Conservation (phyloP, 1,140 invertebrate species). For the Drosophila punjabiensis region DNA sequence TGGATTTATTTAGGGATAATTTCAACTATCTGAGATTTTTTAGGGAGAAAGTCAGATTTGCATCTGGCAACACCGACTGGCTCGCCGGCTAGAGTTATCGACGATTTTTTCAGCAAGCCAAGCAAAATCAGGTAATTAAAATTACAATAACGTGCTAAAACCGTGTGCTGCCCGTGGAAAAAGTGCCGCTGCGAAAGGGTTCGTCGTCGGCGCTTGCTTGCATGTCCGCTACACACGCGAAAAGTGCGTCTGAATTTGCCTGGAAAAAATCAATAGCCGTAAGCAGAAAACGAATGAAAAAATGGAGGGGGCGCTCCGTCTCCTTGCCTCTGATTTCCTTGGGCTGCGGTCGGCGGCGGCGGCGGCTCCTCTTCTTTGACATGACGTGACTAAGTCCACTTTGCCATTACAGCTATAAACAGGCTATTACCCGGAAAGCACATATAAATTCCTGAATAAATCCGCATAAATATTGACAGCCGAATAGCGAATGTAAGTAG, state of each 20-base stretch:
- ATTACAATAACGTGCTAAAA: slow-evolving; percentile 31
- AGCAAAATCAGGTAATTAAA: slow-evolving; percentile 56
- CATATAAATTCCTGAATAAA: slow-evolving; percentile 66
- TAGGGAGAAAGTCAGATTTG: too few species aligned
- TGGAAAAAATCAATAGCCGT: slow-evolving; percentile 71
- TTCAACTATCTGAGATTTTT: too few species aligned
- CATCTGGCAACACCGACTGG: not conserved
- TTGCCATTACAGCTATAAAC: slow-evolving; percentile 76
- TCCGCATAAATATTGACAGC: slow-evolving; percentile 54
- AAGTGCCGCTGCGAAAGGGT: slow-evolving; percentile 2
- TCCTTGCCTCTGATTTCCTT: slow-evolving; percentile 13
- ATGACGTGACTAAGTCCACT: slow-evolving; percentile 80
- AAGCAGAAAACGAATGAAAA: slow-evolving; percentile 32
- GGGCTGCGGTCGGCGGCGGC: slow-evolving; percentile 13
- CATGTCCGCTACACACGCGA: slow-evolving; percentile 42
- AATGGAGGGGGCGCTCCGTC: slow-evolving; percentile 40
- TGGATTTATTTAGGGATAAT: too few species aligned
- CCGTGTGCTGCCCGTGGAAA: slow-evolving; percentile 4
- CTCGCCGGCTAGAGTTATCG: slow-evolving; percentile 57
- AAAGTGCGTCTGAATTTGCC: slow-evolving; percentile 58
- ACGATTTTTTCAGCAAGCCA: slow-evolving; percentile 47
- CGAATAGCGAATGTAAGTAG: slow-evolving; percentile 68
- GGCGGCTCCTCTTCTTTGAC: slow-evolving; percentile 29
- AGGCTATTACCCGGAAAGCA: slow-evolving; percentile 72
- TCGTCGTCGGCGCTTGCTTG: slow-evolving; percentile 21